Percentiles rank a stretch among this genome's conserved stretches.
Conservation (phyloP, 2,797 vertebrate genomes). For the Hippopotamyrus pictus region DNA sequence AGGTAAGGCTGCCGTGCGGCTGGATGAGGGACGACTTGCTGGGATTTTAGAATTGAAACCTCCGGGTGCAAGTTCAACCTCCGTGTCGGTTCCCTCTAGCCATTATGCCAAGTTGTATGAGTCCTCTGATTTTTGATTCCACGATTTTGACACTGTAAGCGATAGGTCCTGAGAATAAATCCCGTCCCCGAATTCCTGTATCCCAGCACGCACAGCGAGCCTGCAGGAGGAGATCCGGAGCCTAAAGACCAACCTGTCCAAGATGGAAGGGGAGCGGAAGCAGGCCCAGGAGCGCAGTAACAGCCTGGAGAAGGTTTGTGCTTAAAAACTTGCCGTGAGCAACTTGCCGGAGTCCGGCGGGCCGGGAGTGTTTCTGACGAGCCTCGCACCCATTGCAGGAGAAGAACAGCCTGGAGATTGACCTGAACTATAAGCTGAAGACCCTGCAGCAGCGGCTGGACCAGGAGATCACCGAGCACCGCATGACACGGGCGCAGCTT, state of each 20-base stretch:
- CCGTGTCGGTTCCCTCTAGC: background rate
- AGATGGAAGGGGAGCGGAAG: slow-evolving; percentile 84
- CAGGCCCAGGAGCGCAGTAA: slow-evolving; percentile 87
- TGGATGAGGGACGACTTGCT: background rate
- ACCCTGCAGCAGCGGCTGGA: slow-evolving; percentile 89
- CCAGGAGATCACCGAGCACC: slow-evolving; percentile 89
- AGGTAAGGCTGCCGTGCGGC: slow-evolving; percentile 60
- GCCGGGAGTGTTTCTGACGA: background rate
- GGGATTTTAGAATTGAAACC: background rate
- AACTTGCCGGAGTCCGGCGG: too few species aligned
- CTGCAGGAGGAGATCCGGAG: slow-evolving; percentile 91
- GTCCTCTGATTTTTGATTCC: background rate
- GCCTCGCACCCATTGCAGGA: slow-evolving; percentile 60
- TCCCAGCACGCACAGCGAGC: slow-evolving; percentile 73
- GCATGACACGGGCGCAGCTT: slow-evolving; percentile 84
- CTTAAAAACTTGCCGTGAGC: background rate
- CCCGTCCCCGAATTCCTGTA: background rate
- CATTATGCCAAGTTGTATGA: background rate
- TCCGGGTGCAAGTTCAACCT: background rate
- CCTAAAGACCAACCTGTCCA: slow-evolving; percentile 79
- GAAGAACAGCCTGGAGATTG: slow-evolving; percentile 95
- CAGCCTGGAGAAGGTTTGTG: slow-evolving; percentile 84
- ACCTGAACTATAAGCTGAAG: slow-evolving; percentile 95
- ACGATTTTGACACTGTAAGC: background rate
- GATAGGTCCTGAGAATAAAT: background rate